Evolutionary conservation across 2,113 vertebrate species (phyloP).

Genomic region (Lates calcarifer): DNA sequence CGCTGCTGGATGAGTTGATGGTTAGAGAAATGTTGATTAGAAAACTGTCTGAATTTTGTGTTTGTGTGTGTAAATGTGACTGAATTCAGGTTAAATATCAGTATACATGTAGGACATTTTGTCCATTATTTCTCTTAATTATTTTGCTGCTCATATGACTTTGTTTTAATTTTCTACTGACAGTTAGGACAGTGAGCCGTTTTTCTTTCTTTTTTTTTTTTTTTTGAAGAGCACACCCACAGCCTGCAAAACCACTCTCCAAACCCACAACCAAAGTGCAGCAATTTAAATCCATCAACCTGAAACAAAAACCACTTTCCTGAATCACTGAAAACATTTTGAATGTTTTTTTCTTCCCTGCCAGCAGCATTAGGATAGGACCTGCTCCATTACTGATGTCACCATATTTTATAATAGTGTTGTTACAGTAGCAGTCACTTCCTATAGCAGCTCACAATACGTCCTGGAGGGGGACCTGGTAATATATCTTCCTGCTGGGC

Average conservation of each 20-base stretch:
- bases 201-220: not conserved
- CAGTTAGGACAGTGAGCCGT: not conserved
- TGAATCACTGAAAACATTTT: constrained; percentile 19
- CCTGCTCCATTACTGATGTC: constrained; percentile 51
- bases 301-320: constrained; percentile 15
- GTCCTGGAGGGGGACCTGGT: constrained; percentile 34
- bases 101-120: no score
- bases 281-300: constrained; percentile 60
- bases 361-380: constrained; percentile 7
- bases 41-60: not conserved
- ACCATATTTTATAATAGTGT: constrained; percentile 47
- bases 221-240: constrained; percentile 22
- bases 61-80: not conserved
- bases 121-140: not conserved
- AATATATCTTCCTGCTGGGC: constrained; percentile 60
- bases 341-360: not conserved
- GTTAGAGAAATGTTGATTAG: not conserved
- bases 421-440: constrained; percentile 41
- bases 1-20: not conserved
- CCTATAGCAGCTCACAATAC: constrained; percentile 35
- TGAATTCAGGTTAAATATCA: no score
- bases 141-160: not conserved
- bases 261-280: constrained; percentile 2
- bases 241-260: constrained; percentile 25
- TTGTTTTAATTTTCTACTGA: constrained; percentile 15